Evolutionary conservation across 2,888 invertebrate genomes (phyloP).

Genomic region (Strigamia maritima): DNA sequence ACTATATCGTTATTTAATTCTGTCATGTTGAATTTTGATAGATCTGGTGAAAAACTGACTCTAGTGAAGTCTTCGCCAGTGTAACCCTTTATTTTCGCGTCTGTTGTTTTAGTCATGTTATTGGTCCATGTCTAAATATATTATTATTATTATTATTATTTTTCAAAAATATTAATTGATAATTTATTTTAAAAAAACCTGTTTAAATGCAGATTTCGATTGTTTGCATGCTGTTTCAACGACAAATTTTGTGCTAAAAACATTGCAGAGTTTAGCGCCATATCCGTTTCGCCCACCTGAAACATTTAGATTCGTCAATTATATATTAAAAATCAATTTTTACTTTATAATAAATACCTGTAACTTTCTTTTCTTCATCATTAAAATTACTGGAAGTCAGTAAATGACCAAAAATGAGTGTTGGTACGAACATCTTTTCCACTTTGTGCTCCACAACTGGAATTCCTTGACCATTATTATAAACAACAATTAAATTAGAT

Average conservation of each 20-base stretch:
- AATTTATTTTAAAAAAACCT: constrained; percentile 52
- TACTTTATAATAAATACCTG: constrained; percentile 56
- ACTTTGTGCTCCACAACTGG: constrained; percentile 96
- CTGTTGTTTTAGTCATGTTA: constrained; percentile 91
- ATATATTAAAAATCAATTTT: not conserved
- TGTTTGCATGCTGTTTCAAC: constrained; percentile 90
- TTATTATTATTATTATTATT: not conserved
- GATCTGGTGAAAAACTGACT: constrained; percentile 91
- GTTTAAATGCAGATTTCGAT: constrained; percentile 84
- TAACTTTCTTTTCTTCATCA: constrained; percentile 92
- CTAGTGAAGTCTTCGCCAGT: constrained; percentile 81
- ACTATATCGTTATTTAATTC: constrained; percentile 88
- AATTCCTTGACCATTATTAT: constrained; percentile 97
- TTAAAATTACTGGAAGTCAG: constrained; percentile 98
- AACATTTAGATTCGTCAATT: not conserved
- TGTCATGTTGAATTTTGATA: constrained; percentile 93
- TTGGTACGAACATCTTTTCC: constrained; percentile 98
- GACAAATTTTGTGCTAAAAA: constrained; percentile 93
- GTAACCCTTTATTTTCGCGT: constrained; percentile 73
- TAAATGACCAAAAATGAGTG: constrained; percentile 98
- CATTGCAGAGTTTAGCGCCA: constrained; percentile 98
- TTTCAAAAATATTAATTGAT: too few relatives aligned
- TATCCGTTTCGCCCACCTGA: constrained; percentile 89
- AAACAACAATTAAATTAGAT: constrained; percentile 83
- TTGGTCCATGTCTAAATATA: constrained; percentile 75